Conservation (phyloP, 2,797 vertebrate species). For the Enteromius radiatus region DNA sequence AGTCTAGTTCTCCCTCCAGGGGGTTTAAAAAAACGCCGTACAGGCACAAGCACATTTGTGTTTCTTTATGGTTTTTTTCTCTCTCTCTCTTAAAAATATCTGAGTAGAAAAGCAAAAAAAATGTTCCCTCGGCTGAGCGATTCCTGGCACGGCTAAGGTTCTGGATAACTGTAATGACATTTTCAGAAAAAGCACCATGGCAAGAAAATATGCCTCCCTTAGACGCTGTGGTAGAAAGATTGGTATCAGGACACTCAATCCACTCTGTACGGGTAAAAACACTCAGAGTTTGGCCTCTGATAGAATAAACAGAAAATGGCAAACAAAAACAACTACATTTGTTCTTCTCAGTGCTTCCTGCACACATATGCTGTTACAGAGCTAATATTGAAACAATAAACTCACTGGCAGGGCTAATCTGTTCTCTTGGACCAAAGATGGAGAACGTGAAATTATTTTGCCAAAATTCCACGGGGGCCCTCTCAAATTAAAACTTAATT, state of each 20-base stretch:
- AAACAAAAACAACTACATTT: conserved; percentile 61
- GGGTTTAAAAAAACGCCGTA: conserved; percentile 33
- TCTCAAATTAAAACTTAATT: conserved; percentile 49
- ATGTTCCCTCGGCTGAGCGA: conserved; percentile 67
- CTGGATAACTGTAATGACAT: conserved; percentile 80
- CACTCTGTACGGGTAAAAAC: conserved; percentile 35
- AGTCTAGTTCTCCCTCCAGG: conserved; percentile 41
- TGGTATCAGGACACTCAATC: conserved; percentile 57
- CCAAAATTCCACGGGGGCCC: conserved; percentile 41
- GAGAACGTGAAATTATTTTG: conserved; percentile 52
- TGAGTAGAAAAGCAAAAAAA: conserved; percentile 72
- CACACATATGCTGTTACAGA: conserved; percentile 64
- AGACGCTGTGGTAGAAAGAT: conserved; percentile 80
- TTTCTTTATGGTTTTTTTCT: conserved; percentile 53
- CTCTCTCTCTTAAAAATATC: conserved; percentile 76
- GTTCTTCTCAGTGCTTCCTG: conserved; percentile 66
- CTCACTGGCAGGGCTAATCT: conserved; percentile 60
- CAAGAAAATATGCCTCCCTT: conserved; percentile 67
- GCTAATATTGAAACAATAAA: conserved; percentile 74
- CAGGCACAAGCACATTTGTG: conserved; percentile 54
- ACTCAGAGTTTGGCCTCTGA: conserved; percentile 34
- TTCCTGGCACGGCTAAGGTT: conserved; percentile 73
- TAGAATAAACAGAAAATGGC: conserved; percentile 66
- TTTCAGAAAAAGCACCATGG: conserved; percentile 78
- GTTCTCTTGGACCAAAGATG: conserved; percentile 49